Evolutionary conservation across 2,888 invertebrate genomes (phyloP).

Genomic region (Himalopsyche kuldschensis): DNA sequence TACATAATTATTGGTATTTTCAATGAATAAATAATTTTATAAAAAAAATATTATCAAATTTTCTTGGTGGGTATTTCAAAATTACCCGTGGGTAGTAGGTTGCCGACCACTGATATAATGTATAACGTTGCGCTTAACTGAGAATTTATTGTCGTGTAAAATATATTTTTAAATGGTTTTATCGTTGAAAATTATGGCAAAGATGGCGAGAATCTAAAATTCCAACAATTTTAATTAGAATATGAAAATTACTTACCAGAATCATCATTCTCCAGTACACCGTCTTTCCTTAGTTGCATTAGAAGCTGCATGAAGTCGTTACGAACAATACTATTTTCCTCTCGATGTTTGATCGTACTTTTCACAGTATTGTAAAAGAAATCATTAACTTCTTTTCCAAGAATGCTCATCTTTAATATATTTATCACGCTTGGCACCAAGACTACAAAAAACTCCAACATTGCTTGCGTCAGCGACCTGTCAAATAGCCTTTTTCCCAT

Average conservation of each 20-base stretch:
- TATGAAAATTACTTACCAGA: constrained; percentile 37
- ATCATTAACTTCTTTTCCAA: constrained; percentile 44
- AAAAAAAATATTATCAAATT: too few species aligned
- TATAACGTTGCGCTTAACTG: too few species aligned
- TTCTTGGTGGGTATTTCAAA: too few species aligned
- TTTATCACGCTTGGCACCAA: background rate
- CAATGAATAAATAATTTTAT: too few species aligned
- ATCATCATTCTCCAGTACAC: constrained; percentile 44
- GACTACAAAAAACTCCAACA: background rate
- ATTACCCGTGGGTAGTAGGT: too few species aligned
- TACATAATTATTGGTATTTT: too few species aligned
- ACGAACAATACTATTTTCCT: constrained; percentile 50
- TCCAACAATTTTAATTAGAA: constrained; percentile 43
- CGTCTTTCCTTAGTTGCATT: constrained; percentile 54
- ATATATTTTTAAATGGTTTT: too few species aligned
- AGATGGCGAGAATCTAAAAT: constrained; percentile 47
- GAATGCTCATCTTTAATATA: constrained; percentile 44
- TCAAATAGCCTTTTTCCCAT: constrained; percentile 43
- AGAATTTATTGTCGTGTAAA: too few species aligned
- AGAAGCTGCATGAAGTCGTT: constrained; percentile 62
- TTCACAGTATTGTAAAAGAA: constrained; percentile 56
- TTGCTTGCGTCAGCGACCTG: constrained; percentile 12
- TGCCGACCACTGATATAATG: too few species aligned
- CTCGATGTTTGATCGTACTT: constrained; percentile 53
- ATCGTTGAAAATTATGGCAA: too few species aligned